These are phyloP conservation scores for Gymnodraco acuticeps DNA, from an alignment of 2,797 vertebrate genomes.

Conservation along the genomic window DNA sequence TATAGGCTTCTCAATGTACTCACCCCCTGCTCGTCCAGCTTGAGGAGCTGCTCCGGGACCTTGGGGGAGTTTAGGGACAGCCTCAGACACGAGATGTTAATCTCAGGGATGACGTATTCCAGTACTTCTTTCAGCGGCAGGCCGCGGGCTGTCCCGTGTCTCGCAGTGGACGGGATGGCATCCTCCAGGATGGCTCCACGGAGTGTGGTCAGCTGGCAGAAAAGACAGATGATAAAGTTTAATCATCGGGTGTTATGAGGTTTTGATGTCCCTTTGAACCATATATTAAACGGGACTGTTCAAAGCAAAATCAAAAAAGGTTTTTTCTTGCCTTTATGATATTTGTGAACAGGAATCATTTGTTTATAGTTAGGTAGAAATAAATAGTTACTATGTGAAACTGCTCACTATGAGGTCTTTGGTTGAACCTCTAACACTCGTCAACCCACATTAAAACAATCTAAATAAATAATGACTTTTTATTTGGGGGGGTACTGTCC, in stretches of 20 bases:
- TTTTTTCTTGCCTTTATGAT: too few species aligned
- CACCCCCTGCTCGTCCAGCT: constrained; percentile 98
- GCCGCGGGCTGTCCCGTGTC: constrained; percentile 94
- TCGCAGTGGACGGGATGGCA: constrained; percentile 94
- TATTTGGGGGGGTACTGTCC: too few species aligned
- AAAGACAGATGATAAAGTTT: constrained; percentile 28
- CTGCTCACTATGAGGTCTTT: too few species aligned
- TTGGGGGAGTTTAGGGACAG: constrained; percentile 92
- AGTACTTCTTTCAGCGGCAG: constrained; percentile 97
- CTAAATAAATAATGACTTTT: too few species aligned
- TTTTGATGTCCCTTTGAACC: neutral
- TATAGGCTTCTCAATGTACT: constrained; percentile 56
- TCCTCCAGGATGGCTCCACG: constrained; percentile 96
- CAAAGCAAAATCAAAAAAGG: too few species aligned
- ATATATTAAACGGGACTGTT: neutral
- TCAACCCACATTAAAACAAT: too few species aligned
- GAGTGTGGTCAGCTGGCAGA: constrained; percentile 91
- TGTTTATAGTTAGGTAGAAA: too few species aligned
- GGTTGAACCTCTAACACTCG: too few species aligned
- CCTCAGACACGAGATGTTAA: constrained; percentile 93
- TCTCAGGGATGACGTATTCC: constrained; percentile 95
- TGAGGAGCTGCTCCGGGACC: constrained; percentile 95
- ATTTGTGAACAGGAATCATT: too few species aligned
- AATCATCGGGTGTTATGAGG: neutral
- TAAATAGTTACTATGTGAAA: too few species aligned